Base-by-base conservation (phyloP, 2,888 invertebrate species). In the Lasioglossum vierecki region DNA sequence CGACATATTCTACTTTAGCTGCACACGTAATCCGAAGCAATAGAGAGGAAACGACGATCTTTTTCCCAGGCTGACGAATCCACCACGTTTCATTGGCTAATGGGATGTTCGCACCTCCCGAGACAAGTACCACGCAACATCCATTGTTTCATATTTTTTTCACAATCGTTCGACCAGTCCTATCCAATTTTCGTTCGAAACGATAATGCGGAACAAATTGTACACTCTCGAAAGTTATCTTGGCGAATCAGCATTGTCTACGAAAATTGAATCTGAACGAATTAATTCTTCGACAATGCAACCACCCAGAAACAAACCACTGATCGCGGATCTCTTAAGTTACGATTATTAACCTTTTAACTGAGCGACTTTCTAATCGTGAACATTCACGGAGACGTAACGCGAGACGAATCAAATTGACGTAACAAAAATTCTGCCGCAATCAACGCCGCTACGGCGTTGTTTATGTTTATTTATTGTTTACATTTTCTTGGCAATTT, bases 11-110 rank as follows among this genome's bases (percentile, higher is more conserved):
- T 26, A 15, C 66, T 66, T 66, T 66, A 66, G 18, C 66, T 30
- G 66, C 26, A 39, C 39, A 71, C 44, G 71, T 66, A 71, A 71
- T 53, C 66, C 66, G 35, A 41, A 72, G 72, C n/a, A 26, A 72
- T 72, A 46, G 72, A 72, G 46, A 72, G 26, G 72, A 46, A 46
- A 66, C 66, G 63, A 35, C 15, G 66, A 22, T n/a, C 76, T 76
- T 76, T 76, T 53, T 53, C 66, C 63, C 63, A 63, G 63, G 30
- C 63, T 30, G n/a, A 30, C 15, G 63, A 63, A 63, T 63, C 11
- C 13, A 2, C 63, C 30, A 35, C 35, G 66, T 66, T 35, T 35
- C 66, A 66, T 35, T 66, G 35, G 18, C 35, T 66, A 66, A 66
- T 35, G 35, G 66, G 66, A 66, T 35, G 22, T 66, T 66, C 66